Evolutionary conservation across 92 coral and sea anemone genomes (phyloP).

Genomic region (Desmophyllum pertusum): DNA sequence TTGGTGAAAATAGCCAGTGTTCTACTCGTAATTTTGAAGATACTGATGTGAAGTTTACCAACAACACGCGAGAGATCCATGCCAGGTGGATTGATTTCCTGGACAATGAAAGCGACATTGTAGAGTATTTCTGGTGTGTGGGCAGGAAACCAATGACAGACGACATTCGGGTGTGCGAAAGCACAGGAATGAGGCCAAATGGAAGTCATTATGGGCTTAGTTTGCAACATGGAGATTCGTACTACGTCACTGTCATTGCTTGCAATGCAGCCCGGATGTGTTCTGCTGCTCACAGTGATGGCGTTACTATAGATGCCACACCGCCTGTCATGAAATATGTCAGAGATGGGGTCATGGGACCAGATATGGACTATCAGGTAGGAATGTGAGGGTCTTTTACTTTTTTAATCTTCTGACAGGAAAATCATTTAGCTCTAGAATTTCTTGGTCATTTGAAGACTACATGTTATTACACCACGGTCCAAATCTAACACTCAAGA

Average conservation of each 20-base stretch:
- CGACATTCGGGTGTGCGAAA: conserved; percentile 86
- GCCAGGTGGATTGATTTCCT: conserved; percentile 96
- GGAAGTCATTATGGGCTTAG: conserved; percentile 81
- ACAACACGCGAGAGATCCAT: conserved; percentile 81
- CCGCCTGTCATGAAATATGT: conserved; percentile 92
- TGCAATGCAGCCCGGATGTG: conserved; percentile 95
- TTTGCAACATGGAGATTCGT: conserved; percentile 74
- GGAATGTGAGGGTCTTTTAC: not conserved
- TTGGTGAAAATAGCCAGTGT: conserved; percentile 88
- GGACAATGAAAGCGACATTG: conserved; percentile 89
- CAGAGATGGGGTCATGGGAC: conserved; percentile 96
- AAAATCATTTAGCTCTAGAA: not conserved
- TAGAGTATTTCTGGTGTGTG: conserved; percentile 91
- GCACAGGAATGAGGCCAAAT: conserved; percentile 81
- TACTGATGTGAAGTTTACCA: conserved; percentile 84
- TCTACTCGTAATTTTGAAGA: conserved; percentile 85
- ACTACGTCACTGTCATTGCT: conserved; percentile 92
- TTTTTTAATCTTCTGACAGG: not conserved
- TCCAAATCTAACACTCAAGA: too few relatives aligned
- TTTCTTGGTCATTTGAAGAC: not conserved
- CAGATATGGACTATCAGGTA: conserved; percentile 97
- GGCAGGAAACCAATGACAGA: conserved; percentile 83
- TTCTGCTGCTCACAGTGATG: conserved; percentile 87
- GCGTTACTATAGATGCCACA: conserved; percentile 88
- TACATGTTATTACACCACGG: too few relatives aligned